phyloP scores from a whole-genome alignment of 2,888 invertebrate genomes.

The Linyphia triangularis region DNA sequence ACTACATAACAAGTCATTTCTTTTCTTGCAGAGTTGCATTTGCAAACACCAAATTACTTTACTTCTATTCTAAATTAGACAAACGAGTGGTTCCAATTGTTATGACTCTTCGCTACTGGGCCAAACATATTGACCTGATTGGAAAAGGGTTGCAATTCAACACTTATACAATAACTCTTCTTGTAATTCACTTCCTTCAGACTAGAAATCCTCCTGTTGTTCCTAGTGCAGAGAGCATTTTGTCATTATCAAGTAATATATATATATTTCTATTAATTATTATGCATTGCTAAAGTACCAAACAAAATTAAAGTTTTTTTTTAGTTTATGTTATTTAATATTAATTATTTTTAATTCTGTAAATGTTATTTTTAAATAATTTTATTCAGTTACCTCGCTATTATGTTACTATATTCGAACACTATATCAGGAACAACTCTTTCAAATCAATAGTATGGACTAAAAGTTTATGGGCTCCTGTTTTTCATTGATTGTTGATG shows the following conservation, averaged over 20 bases:
- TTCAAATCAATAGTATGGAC: too few relatives aligned
- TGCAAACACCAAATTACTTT: constrained; percentile 63
- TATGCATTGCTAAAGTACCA: neutral
- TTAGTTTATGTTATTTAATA: neutral
- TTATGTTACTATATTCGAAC: too few relatives aligned
- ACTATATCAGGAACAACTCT: too few relatives aligned
- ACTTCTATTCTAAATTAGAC: constrained; percentile 61
- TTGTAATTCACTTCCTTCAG: constrained; percentile 66
- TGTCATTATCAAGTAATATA: constrained; percentile 49
- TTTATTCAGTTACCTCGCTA: too few relatives aligned
- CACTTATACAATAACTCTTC: constrained; percentile 61
- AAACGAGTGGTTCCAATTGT: constrained; percentile 61
- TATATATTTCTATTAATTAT: neutral
- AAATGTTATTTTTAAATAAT: too few relatives aligned
- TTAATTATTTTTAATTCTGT: too few relatives aligned
- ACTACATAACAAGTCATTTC: too few relatives aligned
- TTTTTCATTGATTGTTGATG: too few relatives aligned
- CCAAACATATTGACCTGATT: constrained; percentile 61
- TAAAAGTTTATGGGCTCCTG: too few relatives aligned
- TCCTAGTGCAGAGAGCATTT: constrained; percentile 64
- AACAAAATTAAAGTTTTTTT: neutral
- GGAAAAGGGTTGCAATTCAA: constrained; percentile 60
- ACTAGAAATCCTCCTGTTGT: constrained; percentile 67
- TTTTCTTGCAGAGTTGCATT: constrained; percentile 44
- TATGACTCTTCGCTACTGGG: constrained; percentile 73